phyloP scores from a whole-genome alignment of 2,113 vertebrate genomes.

The Diadophis punctatus region DNA sequence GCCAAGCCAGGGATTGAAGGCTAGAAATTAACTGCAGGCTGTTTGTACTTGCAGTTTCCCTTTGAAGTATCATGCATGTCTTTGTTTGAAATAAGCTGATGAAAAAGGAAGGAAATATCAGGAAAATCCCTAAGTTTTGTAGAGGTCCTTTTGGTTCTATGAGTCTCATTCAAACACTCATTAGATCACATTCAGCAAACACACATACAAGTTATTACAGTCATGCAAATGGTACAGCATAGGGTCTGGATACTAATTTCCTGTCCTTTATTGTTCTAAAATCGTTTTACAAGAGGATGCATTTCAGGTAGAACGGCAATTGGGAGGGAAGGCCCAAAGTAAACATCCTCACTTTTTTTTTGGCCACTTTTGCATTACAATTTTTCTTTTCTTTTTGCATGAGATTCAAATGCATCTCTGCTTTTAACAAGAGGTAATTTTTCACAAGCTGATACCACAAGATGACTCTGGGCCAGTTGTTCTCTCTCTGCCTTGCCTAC shows the following conservation, averaged over 20 bases:
- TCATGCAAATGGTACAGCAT: background rate
- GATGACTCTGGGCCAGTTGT: background rate
- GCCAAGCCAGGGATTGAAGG: conserved; percentile 51
- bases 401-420: background rate
- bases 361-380: background rate
- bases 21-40: conserved; percentile 61
- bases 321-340: background rate
- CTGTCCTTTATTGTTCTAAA: background rate
- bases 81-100: conserved; percentile 31
- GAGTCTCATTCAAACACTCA: background rate
- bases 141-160: background rate
- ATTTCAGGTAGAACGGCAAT: background rate
- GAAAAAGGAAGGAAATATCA: conserved; percentile 31
- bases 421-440: background rate
- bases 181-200: background rate
- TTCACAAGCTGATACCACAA: background rate
- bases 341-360: background rate
- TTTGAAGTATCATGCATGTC: conserved; percentile 57
- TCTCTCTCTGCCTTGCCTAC: background rate
- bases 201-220: background rate
- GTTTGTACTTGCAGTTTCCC: conserved; percentile 50
- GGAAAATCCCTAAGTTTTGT: background rate
- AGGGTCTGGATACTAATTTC: background rate
- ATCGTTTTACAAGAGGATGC: background rate
- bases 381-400: background rate